Evolutionary conservation across 2,888 invertebrate species (phyloP), one percentile per base, ranked within the genome.

Genomic region (Folsomia candida): DNA sequence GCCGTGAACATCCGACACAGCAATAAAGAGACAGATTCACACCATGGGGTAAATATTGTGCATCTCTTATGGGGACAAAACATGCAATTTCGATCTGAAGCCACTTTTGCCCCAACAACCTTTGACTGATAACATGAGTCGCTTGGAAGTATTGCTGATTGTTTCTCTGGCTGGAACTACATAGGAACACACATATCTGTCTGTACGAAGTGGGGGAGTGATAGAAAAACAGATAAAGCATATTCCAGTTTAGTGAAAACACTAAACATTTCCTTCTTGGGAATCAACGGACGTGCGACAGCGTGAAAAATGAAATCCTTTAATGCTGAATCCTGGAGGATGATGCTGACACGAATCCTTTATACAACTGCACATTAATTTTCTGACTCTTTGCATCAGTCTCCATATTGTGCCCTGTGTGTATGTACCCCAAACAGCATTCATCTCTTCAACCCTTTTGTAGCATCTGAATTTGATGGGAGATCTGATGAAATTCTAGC

Each of bases 401-500:
- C 37, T 4, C 37, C 37, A 4, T 37, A 14, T 37, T 37, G 4
- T 37, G 37, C 14, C 14, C 37, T 37, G 37, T 37, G 4, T 37
- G n/a, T n/a, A n/a, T 47, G 9, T 47, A 47, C 47, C n/a, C 54
- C 6, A 54, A 20, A 18, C 54, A 54, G 18, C 60, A 14, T 24
- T 60, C 26, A 24, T 60, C 60, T 60, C 59, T 67, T 67, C 51
- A 67, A 70, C 67, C 67, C 70, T 70, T 66, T 68, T 64, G 67
- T 51, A 67, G 63, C 71, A 71, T 74, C 74, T 74, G 74, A 71
- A 27, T 74, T 69, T 71, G 71, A 71, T 71, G 71, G 71, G 64
- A 74, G n/a, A 9, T 74, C 64, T 69, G 71, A 71, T 73, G 73
- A 71, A 63, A 73, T 71, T 66, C 61, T 64, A 25, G 9, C 47